Evolutionary conservation across 2,113 vertebrate species (phyloP).

Genomic region (Vulpes vulpes): DNA sequence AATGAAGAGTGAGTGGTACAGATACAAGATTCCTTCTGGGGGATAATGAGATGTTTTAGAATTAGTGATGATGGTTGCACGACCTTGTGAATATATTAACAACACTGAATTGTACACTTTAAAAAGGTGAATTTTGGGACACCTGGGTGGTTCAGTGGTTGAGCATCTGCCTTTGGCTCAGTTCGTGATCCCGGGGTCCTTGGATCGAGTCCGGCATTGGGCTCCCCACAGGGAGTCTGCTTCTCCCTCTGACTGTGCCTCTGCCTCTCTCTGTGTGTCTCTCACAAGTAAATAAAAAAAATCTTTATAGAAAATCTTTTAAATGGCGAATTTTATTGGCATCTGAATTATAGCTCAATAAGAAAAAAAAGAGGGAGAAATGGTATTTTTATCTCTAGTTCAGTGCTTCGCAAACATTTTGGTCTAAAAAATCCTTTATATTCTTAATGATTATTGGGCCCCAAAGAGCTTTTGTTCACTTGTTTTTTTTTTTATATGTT

Average conservation of each 20-base stretch:
- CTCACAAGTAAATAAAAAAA: too few species aligned
- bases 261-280: too few species aligned
- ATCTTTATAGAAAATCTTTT: not conserved
- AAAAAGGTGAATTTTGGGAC: not conserved
- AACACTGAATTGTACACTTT: not conserved
- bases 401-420: not conserved
- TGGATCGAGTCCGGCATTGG: too few species aligned
- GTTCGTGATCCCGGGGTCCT: too few species aligned
- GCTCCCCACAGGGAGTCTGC: too few species aligned
- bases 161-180: too few species aligned
- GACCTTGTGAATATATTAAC: not conserved
- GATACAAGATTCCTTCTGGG: not conserved
- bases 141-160: too few species aligned
- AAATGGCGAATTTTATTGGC: not conserved
- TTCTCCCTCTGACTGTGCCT: too few species aligned
- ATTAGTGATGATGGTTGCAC: not conserved
- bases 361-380: not conserved
- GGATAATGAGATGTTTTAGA: not conserved
- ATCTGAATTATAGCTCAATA: not conserved
- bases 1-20: not conserved
- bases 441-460: not conserved
- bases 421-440: not conserved
- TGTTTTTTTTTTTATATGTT: slow-evolving; percentile 20
- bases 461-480: not conserved
- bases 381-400: not conserved